Conservation (phyloP, 2,888 invertebrate genomes). For the Nymphalis polychloros region DNA sequence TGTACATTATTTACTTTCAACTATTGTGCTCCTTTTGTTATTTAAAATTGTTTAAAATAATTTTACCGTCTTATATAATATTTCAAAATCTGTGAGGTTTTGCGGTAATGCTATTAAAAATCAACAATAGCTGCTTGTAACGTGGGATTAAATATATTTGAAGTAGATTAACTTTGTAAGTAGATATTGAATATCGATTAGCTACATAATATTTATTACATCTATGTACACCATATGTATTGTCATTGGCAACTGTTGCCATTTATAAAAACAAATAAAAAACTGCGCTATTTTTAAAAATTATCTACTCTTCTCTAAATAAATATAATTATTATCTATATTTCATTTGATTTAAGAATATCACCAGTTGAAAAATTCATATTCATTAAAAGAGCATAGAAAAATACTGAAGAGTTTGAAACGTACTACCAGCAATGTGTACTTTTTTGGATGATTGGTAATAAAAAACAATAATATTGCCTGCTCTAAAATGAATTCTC, state of each 20-base stretch:
- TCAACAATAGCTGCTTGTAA: no score
- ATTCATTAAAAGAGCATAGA: conserved; percentile 54
- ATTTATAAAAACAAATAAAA: conserved; percentile 38
- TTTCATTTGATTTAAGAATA: conserved; percentile 23
- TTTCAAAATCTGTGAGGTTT: no score
- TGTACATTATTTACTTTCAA: no score
- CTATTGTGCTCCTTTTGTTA: no score
- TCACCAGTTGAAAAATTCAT: conserved; percentile 19
- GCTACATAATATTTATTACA: conserved; percentile 22
- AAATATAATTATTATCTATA: conserved; percentile 16
- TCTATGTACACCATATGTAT: conserved; percentile 46
- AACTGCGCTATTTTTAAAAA: conserved; percentile 25
- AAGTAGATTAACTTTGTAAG: not conserved
- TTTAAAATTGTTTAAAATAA: no score
- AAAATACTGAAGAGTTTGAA: conserved; percentile 58
- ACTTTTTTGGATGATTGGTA: not conserved
- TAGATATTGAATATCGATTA: not conserved
- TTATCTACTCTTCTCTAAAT: conserved; percentile 4
- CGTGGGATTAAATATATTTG: no score
- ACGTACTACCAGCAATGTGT: conserved; percentile 16
- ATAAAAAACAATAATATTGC: not conserved
- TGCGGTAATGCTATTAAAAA: no score
- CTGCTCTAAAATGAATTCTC: not conserved
- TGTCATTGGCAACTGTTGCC: conserved; percentile 68
- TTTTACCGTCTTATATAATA: no score